Conservation (phyloP, 2,797 vertebrate species). For the Enteromius radiatus region DNA sequence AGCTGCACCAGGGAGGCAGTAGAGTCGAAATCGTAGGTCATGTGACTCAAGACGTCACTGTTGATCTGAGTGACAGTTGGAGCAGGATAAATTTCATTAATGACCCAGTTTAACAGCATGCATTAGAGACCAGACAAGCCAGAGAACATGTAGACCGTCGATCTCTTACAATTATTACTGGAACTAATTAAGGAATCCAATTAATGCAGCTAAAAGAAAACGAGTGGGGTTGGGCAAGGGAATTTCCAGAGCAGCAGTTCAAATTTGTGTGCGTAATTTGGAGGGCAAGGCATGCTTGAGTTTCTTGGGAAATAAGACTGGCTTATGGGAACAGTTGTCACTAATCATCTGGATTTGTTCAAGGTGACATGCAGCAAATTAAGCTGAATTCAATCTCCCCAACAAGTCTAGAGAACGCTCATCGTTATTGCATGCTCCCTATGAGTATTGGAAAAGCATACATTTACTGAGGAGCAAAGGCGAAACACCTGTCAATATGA, state of each 20-base stretch:
- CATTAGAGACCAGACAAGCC: constrained; percentile 62
- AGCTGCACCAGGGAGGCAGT: constrained; percentile 2
- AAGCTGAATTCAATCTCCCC: constrained; percentile 55
- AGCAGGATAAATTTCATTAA: constrained; percentile 67
- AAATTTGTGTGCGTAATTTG: constrained; percentile 74
- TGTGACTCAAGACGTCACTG: constrained; percentile 31
- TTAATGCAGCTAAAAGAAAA: constrained; percentile 74
- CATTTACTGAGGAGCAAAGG: constrained; percentile 34
- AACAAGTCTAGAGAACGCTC: constrained; percentile 39
- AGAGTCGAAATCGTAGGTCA: neutral
- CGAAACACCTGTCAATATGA: constrained; percentile 21
- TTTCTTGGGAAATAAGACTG: constrained; percentile 79
- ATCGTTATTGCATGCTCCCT: constrained; percentile 35
- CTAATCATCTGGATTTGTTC: constrained; percentile 79
- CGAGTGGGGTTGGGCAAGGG: constrained; percentile 36
- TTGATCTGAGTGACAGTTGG: constrained; percentile 67
- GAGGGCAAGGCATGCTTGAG: constrained; percentile 62
- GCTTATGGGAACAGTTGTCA: constrained; percentile 75
- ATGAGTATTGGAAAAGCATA: constrained; percentile 39
- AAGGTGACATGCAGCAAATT: constrained; percentile 78
- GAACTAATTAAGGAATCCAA: constrained; percentile 85
- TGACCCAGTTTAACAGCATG: constrained; percentile 77
- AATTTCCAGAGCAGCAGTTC: constrained; percentile 61
- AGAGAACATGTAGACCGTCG: constrained; percentile 63
- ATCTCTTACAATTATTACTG: constrained; percentile 78